phyloP scores from a whole-genome alignment of 64 coral and sea anemone genomes.

The Montipora capricornis region DNA sequence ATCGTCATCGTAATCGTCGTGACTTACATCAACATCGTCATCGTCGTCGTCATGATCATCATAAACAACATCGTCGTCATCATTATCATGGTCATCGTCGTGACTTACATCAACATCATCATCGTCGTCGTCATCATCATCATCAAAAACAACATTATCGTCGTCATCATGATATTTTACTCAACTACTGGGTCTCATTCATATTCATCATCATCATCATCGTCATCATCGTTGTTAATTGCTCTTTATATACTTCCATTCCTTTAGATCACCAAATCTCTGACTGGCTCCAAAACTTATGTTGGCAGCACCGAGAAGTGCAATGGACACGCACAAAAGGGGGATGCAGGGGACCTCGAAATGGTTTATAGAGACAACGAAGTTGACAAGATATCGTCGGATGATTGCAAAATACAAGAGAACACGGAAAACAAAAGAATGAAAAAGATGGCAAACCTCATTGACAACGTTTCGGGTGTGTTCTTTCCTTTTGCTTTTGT shows the following conservation, averaged over 20 bases:
- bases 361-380: background rate
- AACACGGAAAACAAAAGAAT: background rate
- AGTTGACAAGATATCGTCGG: background rate
- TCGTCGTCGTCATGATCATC: too few species aligned
- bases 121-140: too few species aligned
- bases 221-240: too few species aligned
- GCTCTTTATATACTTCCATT: background rate
- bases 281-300: background rate
- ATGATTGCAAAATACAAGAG: background rate
- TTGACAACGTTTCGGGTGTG: slow-evolving; percentile 23
- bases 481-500: slow-evolving; percentile 42
- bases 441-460: slow-evolving; percentile 11
- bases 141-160: too few species aligned
- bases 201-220: too few species aligned
- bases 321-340: background rate
- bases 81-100: too few species aligned
- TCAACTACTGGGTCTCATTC: too few species aligned
- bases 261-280: background rate
- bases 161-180: too few species aligned
- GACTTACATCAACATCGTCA: too few species aligned
- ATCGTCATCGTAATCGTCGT: too few species aligned
- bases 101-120: too few species aligned
- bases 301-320: background rate
- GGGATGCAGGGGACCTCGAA: background rate
- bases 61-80: too few species aligned